These are phyloP conservation scores for Eolophus roseicapilla DNA, from an alignment of 2,113 vertebrate species.

Conservation along the genomic window DNA sequence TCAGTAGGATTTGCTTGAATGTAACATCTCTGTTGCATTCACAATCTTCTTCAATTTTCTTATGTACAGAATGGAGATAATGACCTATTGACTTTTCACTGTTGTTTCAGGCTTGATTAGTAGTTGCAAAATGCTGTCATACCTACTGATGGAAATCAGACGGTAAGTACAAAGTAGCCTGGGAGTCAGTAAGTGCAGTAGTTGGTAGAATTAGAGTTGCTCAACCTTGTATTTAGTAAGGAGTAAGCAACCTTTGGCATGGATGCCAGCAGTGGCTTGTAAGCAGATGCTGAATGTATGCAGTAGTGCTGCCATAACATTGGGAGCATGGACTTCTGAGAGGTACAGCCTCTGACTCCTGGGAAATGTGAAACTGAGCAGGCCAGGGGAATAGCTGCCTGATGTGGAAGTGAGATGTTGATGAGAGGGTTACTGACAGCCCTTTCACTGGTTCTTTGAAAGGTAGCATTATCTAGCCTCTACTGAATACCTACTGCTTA, in stretches of 20 bases:
- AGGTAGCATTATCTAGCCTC: rapidly evolving
- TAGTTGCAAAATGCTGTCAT: neutral
- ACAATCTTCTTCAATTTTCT: neutral
- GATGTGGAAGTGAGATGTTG: neutral
- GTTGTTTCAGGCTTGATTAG: neutral
- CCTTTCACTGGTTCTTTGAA: neutral
- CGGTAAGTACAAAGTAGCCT: neutral
- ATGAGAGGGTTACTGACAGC: neutral
- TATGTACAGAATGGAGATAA: neutral
- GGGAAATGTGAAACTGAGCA: neutral
- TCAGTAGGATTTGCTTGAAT: neutral
- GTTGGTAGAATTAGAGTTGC: neutral
- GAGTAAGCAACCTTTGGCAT: neutral
- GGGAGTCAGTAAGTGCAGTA: neutral
- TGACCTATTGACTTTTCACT: neutral
- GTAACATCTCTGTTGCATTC: neutral
- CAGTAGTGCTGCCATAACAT: rapidly evolving
- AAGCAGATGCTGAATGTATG: neutral
- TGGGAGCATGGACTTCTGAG: neutral
- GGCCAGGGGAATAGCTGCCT: neutral
- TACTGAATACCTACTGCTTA: neutral
- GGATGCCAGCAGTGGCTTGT: neutral
- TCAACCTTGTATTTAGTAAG: neutral
- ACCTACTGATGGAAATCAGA: neutral
- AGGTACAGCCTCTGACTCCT: neutral